phyloP scores from a whole-genome alignment of 2,113 vertebrate species.

The Petrocephalus zakoni region DNA sequence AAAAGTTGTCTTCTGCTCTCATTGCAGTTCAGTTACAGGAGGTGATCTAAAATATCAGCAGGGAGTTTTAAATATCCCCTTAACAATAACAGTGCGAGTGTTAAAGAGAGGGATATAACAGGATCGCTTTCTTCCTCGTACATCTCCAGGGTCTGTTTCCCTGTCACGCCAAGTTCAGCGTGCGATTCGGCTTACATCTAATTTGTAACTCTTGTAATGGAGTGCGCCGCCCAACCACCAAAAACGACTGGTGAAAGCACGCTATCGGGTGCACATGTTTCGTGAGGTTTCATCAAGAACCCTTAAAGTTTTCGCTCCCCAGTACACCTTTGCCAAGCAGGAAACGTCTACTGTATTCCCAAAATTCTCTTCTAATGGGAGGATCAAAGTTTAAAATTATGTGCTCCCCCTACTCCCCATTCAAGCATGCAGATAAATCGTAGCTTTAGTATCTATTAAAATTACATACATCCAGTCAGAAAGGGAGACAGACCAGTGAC shows the following conservation, averaged over 20 bases:
- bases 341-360: not conserved
- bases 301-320: not conserved
- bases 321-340: not conserved
- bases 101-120: conserved; percentile 71
- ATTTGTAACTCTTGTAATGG: conserved; percentile 29
- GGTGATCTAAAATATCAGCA: conserved; percentile 67
- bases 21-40: conserved; percentile 71
- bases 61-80: conserved; percentile 71
- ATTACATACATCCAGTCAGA: conserved; percentile 15
- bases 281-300: not conserved
- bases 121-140: conserved; percentile 73
- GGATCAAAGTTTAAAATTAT: not conserved
- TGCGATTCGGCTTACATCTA: conserved; percentile 56
- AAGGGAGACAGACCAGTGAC: conserved; percentile 35
- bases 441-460: not conserved
- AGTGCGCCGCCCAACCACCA: not conserved
- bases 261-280: not conserved
- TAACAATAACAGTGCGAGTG: conserved; percentile 72
- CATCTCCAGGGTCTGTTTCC: conserved; percentile 64
- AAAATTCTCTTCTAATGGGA: not conserved
- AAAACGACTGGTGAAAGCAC: not conserved
- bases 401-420: not conserved
- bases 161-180: conserved; percentile 70
- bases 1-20: conserved; percentile 64
- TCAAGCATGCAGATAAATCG: not conserved